phyloP scores from a whole-genome alignment of 2,888 invertebrate species.

The Oxyteleia sp. region DNA sequence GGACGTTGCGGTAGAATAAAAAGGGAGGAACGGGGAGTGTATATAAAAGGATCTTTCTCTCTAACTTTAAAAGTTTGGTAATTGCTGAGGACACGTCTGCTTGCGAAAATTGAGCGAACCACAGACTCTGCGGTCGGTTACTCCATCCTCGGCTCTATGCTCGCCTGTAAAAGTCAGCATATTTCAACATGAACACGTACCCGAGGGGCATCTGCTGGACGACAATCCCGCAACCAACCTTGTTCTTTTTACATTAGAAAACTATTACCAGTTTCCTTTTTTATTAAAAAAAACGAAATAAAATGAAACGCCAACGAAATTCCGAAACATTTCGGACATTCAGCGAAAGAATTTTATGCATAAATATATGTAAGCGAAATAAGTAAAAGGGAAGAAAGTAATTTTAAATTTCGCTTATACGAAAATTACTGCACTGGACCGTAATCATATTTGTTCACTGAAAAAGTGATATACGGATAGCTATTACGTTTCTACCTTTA shows the following conservation, averaged over 20 bases:
- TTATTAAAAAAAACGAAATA: conserved; percentile 3
- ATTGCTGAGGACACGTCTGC: conserved; percentile 87
- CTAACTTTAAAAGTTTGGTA: conserved; percentile 86
- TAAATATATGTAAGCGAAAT: neutral
- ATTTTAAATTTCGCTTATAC: neutral
- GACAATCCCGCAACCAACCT: conserved; percentile 51
- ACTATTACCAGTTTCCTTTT: conserved; percentile 42
- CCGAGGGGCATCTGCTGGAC: conserved; percentile 66
- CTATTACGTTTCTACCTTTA: no score
- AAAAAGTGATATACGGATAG: neutral
- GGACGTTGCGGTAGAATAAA: conserved; percentile 45
- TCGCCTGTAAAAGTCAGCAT: conserved; percentile 87
- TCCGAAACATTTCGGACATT: no score
- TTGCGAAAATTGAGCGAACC: conserved; percentile 86
- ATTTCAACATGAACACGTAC: conserved; percentile 80
- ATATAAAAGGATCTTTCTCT: conserved; percentile 81
- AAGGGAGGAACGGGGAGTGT: conserved; percentile 49
- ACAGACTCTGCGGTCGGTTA: conserved; percentile 86
- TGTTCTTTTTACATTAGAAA: conserved; percentile 49
- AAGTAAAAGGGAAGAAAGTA: neutral
- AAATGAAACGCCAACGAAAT: no score
- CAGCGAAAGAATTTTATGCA: neutral
- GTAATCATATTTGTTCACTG: conserved; percentile 3
- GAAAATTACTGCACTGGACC: neutral
- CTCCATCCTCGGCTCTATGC: conserved; percentile 74